A percentile compares a stretch with the other conserved stretches of the same genome.
Evolutionary conservation across 2,797 vertebrate species (phyloP).

Genomic region (Scomberomorus guttatus): DNA sequence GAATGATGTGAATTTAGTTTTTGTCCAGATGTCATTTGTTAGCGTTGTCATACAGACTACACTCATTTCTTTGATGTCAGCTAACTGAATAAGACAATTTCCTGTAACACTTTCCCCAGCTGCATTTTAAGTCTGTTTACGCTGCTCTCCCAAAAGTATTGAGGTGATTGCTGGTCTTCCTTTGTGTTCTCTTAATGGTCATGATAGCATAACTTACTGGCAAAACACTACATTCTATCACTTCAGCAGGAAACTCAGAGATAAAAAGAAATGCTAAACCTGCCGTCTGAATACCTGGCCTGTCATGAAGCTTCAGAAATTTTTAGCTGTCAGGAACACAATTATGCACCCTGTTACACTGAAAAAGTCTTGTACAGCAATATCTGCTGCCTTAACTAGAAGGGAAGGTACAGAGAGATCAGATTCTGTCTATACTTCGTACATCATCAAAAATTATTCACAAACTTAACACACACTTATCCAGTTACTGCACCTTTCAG

Average conservation of each 20-base stretch:
- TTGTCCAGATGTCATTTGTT: not conserved
- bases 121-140: conserved; percentile 9
- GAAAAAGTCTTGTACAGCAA: not conserved
- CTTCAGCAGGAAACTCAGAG: not conserved
- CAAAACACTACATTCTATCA: conserved; percentile 9
- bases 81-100: conserved; percentile 27
- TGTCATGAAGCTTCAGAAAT: conserved; percentile 2
- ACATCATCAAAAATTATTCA: not conserved
- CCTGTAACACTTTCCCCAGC: not conserved
- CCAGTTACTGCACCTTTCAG: not conserved
- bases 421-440: not conserved
- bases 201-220: conserved; percentile 10
- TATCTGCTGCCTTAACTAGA: not conserved
- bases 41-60: conserved; percentile 12
- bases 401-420: not conserved
- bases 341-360: not conserved
- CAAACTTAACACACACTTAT: conserved; percentile 2
- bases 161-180: conserved; percentile 2
- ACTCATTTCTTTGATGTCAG: conserved; percentile 16
- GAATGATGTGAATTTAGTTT: conserved; percentile 8
- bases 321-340: conserved; percentile 24
- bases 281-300: conserved; percentile 25
- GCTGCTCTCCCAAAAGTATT: conserved; percentile 10
- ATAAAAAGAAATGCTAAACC: conserved; percentile 34
- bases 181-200: conserved; percentile 29